A percentile compares a stretch with the other conserved stretches of the same genome.
Conservation (phyloP, 2,888 invertebrate genomes). For the Eupithecia dodoneata region DNA sequence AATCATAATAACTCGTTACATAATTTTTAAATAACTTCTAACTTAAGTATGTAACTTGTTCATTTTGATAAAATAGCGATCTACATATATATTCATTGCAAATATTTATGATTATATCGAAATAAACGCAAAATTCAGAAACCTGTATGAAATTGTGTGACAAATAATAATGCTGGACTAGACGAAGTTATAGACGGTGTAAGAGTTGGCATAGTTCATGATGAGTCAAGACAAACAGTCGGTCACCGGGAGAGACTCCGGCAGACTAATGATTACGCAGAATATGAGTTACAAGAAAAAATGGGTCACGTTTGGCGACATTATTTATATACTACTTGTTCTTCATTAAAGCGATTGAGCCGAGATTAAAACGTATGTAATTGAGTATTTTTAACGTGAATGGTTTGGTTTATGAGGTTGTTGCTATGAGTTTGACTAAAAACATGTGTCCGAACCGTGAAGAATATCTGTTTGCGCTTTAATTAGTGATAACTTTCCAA, state of each 20-base stretch:
- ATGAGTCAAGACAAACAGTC: slow-evolving; percentile 35
- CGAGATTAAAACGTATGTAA: not conserved
- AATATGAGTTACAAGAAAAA: slow-evolving; percentile 17
- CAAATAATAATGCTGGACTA: not conserved
- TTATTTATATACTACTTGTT: slow-evolving; percentile 5
- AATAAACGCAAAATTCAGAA: too few relatives aligned
- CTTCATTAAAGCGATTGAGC: not conserved
- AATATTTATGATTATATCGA: too few relatives aligned
- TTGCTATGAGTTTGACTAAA: not conserved
- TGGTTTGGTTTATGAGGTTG: not conserved
- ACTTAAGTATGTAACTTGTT: too few relatives aligned
- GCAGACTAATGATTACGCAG: slow-evolving; percentile 28
- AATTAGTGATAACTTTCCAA: slow-evolving; percentile 44
- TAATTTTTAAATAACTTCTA: too few relatives aligned
- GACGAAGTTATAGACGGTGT: slow-evolving; percentile 17
- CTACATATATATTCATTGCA: too few relatives aligned
- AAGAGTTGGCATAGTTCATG: slow-evolving; percentile 30
- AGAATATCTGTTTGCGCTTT: slow-evolving; percentile 36
- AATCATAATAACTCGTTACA: too few relatives aligned
- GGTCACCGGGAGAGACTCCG: slow-evolving; percentile 32
- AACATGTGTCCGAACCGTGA: slow-evolving; percentile 25
- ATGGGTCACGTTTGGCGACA: slow-evolving; percentile 13
- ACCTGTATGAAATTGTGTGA: not conserved
- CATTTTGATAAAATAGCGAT: too few relatives aligned
- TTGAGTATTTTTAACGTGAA: not conserved